Evolutionary conservation across 2,113 vertebrate species (phyloP), one percentile per base, ranked within the genome.

Genomic region (Oncorhynchus gorbuscha): DNA sequence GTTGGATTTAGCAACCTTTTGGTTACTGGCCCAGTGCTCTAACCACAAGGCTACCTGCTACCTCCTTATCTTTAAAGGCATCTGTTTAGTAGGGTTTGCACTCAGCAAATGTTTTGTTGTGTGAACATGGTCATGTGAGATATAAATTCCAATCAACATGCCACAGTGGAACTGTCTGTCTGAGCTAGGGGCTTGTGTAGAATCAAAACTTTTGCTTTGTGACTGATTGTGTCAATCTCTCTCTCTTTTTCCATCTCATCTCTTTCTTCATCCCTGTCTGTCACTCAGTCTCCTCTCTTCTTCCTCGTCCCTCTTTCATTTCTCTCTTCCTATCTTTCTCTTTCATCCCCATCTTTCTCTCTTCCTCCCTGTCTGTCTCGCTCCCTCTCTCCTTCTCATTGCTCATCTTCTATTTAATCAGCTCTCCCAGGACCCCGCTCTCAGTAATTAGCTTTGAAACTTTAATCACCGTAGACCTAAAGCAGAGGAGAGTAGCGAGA

Each of bases 361-460:
- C 14, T 39, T 18, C 58, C 51, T 32, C 18, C 48, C 51, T 69
- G 70, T 68, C 77, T 62, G 39, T 77, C 72, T 76, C 58, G 59
- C 22, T 68, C 77, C 55, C 30, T 77, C 72, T 76, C 51, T 65
- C 9, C 22, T 6, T 72, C 71, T 72, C 39, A 1, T 35, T 22
- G 79, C 48, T 79, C 73, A 45, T 75, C 82, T 81, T 87, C 78
- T 66, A 9, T 86, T 87, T 88, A 89, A 91, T 86, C 85, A 88
- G 79, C 86, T 85, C 88, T 84, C 87, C 71, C 72, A 73, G 84
- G 85, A 86, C 79, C 78, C 70, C 1, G 49, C 62, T 87, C 71
- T 80, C 84, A 83, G 83, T 90, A 91, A 89, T 89, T 88, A 87
- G 69, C 78, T 66, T 71, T 78, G 77, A 81, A 85, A 82, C 83